Evolutionary conservation across 1,140 invertebrate genomes (phyloP).

Genomic region (Caenorhabditis tropicalis): DNA sequence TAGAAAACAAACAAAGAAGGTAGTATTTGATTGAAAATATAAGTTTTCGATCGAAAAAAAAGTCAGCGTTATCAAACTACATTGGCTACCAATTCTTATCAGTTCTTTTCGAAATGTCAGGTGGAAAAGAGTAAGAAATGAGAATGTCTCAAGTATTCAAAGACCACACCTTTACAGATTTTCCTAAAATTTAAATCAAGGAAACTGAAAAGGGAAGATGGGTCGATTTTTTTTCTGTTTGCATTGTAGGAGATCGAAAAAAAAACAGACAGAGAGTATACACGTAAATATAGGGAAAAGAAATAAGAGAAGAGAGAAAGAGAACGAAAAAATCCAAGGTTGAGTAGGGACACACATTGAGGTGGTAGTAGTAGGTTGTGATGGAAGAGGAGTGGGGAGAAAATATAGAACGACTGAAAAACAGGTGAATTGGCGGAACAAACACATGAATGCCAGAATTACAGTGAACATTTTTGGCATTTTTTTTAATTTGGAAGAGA

Average conservation of each 20-base stretch:
- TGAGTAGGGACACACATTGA: neutral
- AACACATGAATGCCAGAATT: too few species aligned
- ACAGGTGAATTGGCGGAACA: too few species aligned
- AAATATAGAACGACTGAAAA: neutral
- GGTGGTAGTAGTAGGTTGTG: neutral
- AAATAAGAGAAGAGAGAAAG: neutral
- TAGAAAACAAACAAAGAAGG: neutral
- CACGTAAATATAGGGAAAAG: neutral
- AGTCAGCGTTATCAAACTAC: neutral
- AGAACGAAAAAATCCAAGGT: neutral
- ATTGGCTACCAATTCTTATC: neutral
- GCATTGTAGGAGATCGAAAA: slow-evolving; percentile 6
- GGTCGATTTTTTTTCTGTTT: slow-evolving; percentile 29
- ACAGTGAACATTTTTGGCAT: too few species aligned
- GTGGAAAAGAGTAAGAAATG: neutral
- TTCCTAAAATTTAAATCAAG: neutral
- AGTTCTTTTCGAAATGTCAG: neutral
- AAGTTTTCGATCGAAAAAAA: neutral
- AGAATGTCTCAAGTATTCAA: neutral
- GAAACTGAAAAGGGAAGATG: neutral
- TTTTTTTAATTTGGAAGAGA: too few species aligned
- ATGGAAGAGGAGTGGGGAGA: neutral
- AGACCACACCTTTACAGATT: neutral
- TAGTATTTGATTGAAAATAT: neutral
- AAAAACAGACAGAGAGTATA: slow-evolving; percentile 14